Percentiles rank a stretch among this genome's conserved stretches.
Conservation (phyloP, 2,797 vertebrate genomes). For the Pitangus sulphuratus region DNA sequence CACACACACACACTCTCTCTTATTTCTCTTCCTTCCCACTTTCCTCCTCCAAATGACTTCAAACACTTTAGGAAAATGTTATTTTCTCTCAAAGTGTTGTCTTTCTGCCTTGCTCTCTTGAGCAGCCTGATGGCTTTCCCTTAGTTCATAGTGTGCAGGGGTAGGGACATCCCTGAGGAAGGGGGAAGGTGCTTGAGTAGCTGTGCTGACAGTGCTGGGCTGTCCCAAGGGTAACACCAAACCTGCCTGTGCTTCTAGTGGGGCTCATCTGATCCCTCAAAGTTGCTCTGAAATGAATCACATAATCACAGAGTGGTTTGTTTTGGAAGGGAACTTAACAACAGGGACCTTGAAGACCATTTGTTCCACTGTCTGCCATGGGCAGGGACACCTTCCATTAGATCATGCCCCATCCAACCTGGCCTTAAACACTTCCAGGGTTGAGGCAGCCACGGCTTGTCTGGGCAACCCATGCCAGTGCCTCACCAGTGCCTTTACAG, state of each 20-base stretch:
- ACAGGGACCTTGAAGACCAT: neutral
- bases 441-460: neutral
- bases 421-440: neutral
- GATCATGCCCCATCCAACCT: accelerated
- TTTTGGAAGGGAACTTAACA: neutral
- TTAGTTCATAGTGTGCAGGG: neutral
- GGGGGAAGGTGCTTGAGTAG: neutral
- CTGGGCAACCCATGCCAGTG: neutral
- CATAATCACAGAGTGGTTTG: neutral
- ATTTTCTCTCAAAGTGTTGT: slow-evolving; percentile 41
- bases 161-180: neutral
- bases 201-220: neutral
- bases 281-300: neutral
- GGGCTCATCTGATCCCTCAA: neutral
- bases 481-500: neutral
- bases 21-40: slow-evolving; percentile 30
- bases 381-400: neutral
- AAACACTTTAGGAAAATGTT: slow-evolving; percentile 8
- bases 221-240: neutral
- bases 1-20: neutral
- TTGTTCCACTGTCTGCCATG: neutral
- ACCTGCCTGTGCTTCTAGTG: neutral
- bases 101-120: neutral
- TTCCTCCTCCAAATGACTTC: slow-evolving; percentile 29
- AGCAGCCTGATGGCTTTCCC: neutral